These are phyloP conservation scores for Boloria selene DNA, from an alignment of 2,888 invertebrate species.

Conservation along the genomic window DNA sequence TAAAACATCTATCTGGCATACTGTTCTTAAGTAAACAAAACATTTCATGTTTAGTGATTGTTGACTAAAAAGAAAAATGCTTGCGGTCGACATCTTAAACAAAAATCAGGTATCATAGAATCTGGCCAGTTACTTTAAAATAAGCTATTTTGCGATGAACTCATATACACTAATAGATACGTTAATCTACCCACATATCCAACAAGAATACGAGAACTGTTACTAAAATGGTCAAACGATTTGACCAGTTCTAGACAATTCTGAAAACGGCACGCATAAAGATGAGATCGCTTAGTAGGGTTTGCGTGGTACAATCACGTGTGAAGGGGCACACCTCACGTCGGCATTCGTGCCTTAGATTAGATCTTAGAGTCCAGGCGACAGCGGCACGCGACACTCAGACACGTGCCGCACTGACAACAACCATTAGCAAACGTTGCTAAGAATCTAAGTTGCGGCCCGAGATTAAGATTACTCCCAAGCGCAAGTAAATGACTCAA, in stretches of 20 bases:
- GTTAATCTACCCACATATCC: slow-evolving; percentile 23
- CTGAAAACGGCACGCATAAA: slow-evolving; percentile 61
- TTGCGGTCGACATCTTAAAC: too few relatives aligned
- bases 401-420: slow-evolving; percentile 49
- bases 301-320: slow-evolving; percentile 70
- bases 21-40: too few relatives aligned
- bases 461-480: slow-evolving; percentile 42
- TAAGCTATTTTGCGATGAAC: neutral
- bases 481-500: slow-evolving; percentile 37
- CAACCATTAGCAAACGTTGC: slow-evolving; percentile 47
- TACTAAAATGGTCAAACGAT: slow-evolving; percentile 44
- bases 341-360: slow-evolving; percentile 72
- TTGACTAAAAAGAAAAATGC: too few relatives aligned
- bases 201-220: slow-evolving; percentile 41
- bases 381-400: slow-evolving; percentile 72
- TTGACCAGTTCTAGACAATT: slow-evolving; percentile 49
- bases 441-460: slow-evolving; percentile 41
- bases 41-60: too few relatives aligned
- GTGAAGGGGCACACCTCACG: slow-evolving; percentile 77
- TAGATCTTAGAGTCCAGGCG: slow-evolving; percentile 61
- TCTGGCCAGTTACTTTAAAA: too few relatives aligned
- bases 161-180: slow-evolving; percentile 4
- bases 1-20: too few relatives aligned
- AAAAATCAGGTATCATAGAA: too few relatives aligned
- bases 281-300: slow-evolving; percentile 68